A percentile compares a stretch with the other conserved stretches of the same genome.
These are phyloP conservation scores for Trididemnum nubilum DNA, from an alignment of 23 tunicate genomes.

Conservation along the genomic window DNA sequence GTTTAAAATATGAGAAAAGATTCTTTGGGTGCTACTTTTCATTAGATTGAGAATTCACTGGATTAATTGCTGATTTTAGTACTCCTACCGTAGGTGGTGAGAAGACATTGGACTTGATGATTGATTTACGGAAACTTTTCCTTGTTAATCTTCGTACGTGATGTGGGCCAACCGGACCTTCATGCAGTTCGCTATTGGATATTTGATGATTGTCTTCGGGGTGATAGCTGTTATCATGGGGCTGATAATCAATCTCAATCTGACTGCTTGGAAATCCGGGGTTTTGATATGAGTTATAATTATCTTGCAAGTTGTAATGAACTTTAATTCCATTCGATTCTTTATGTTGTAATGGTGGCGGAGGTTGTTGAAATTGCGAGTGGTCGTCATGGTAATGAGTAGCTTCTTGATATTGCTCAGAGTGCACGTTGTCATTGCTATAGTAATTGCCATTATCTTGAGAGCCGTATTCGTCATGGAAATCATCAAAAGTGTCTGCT, in stretches of 20 bases:
- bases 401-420: not conserved
- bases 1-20: too few species aligned
- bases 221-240: not conserved
- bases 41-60: not conserved
- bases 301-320: not conserved
- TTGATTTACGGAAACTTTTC: slow-evolving; percentile 9
- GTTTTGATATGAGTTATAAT: not conserved
- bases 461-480: not conserved
- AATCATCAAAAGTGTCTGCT: slow-evolving; percentile 18
- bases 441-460: not conserved
- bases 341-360: not conserved
- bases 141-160: not conserved
- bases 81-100: not conserved
- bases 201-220: not conserved
- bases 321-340: not conserved
- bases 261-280: too few species aligned
- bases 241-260: not conserved
- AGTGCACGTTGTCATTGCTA: not conserved
- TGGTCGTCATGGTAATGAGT: not conserved
- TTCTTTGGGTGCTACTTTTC: not conserved
- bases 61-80: not conserved
- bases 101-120: not conserved
- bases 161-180: not conserved
- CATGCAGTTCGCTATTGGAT: not conserved
- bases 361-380: too few species aligned